phyloP scores from a whole-genome alignment of 2,797 vertebrate genomes.

The Apogon talboti region DNA sequence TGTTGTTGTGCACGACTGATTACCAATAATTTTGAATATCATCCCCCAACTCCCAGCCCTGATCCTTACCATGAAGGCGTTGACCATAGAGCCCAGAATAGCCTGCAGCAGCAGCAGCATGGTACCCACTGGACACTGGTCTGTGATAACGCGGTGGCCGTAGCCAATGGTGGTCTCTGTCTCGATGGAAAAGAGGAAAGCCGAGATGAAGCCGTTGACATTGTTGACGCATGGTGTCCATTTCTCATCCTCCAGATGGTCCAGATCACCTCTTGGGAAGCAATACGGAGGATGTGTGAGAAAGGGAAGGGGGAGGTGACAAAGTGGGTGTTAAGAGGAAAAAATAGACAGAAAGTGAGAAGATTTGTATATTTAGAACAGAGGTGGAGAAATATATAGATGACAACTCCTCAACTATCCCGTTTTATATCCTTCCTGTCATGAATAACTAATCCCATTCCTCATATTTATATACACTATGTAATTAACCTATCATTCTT shows the following conservation, averaged over 20 bases:
- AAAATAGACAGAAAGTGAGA: constrained; percentile 54
- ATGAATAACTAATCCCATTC: constrained; percentile 16
- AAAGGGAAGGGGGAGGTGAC: constrained; percentile 25
- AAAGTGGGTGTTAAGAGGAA: constrained; percentile 49
- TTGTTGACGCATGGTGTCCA: constrained; percentile 98
- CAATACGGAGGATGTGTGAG: constrained; percentile 38
- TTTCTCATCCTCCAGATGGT: constrained; percentile 90
- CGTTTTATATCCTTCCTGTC: constrained; percentile 21
- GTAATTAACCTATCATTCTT: constrained; percentile 21
- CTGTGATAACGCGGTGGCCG: constrained; percentile 95
- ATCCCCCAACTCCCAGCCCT: neutral
- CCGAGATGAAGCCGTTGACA: constrained; percentile 95
- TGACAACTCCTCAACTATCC: constrained; percentile 24
- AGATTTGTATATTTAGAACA: constrained; percentile 56
- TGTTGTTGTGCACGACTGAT: too few relatives aligned
- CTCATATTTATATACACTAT: constrained; percentile 15
- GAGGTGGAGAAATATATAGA: constrained; percentile 37
- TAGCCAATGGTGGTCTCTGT: constrained; percentile 98
- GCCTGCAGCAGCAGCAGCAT: constrained; percentile 94
- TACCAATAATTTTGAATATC: neutral
- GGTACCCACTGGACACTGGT: constrained; percentile 96
- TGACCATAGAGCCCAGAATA: constrained; percentile 98
- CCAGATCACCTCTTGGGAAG: constrained; percentile 89
- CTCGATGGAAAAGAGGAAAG: constrained; percentile 98
- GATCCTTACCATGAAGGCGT: constrained; percentile 93